These are phyloP conservation scores for Petrocephalus zakoni DNA, from an alignment of 2,113 vertebrate species.

Conservation along the genomic window DNA sequence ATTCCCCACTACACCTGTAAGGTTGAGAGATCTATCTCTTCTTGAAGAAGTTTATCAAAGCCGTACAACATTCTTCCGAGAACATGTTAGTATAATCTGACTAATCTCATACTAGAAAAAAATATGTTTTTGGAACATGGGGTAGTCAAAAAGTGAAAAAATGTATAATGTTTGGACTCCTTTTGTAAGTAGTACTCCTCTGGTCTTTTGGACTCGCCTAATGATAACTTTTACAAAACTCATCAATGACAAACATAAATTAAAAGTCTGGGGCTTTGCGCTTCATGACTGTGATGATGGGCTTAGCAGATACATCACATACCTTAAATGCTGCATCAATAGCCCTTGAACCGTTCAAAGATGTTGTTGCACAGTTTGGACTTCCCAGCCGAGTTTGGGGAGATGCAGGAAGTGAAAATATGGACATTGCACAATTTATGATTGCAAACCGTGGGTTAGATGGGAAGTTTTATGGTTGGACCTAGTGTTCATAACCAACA, in stretches of 20 bases:
- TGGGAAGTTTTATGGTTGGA: background rate
- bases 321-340: background rate
- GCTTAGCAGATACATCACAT: background rate
- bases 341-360: background rate
- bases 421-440: background rate
- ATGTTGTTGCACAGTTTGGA: background rate
- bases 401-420: background rate
- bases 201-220: background rate
- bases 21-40: no score
- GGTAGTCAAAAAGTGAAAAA: no score
- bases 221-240: background rate
- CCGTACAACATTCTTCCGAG: background rate
- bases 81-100: background rate
- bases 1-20: no score
- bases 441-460: background rate
- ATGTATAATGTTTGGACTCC: background rate
- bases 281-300: background rate
- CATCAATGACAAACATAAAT: background rate
- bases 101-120: background rate
- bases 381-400: background rate
- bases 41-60: background rate
- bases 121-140: background rate
- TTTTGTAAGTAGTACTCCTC: background rate
- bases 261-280: background rate
- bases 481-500: background rate